Evolutionary conservation across 2,797 vertebrate genomes (phyloP), one percentile per base, ranked within the genome.

Genomic region (Xiphorhynchus erythropygius): DNA sequence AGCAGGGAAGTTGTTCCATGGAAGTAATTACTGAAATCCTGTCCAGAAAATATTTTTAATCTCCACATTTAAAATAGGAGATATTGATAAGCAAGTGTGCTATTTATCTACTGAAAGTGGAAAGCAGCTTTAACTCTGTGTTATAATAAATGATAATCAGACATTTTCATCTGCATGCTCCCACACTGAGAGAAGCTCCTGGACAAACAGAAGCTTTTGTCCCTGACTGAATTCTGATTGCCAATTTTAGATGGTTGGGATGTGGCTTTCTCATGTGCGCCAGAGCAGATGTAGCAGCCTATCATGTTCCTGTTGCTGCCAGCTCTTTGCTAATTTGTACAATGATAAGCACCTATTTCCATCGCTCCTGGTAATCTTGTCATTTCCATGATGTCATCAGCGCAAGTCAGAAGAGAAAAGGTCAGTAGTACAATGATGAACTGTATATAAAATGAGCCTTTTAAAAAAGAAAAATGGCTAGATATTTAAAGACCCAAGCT

Each of bases 321-420:
- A 93, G 71, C 57, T 76, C 70, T 90, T 97, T 93, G 80, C 87
- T 97, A 90, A 97, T 97, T 96, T 96, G 87, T 95, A 89, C 82
- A 84, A 35, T 65, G 75, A 96, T 94, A 85, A 87, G 55, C 84
- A 89, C 56, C 88, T 86, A 73, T 84, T 97, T 93, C 95, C 69
- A 89, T 68, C 4, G 46, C 18, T 96, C 64, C 83, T 80, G 84
- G 84, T 94, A 96, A 79, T 92, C 93, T 92, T 97, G 94, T 90
- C 79, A 75, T 89, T 92, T 89, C 81, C 87, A 41, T 92, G 95
- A 95, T 84, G 70, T 95, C 84, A 96, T 89, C 93, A 94, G 83
- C 18, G 1, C 85, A 84, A 95, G 92, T 82, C 79, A 94, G 94
- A 90, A 79, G 57, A 95, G 94, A 94, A 96, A 97, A 96, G 73